Evolutionary conservation across 2,888 invertebrate genomes (phyloP).

Genomic region (Acronicta psi): DNA sequence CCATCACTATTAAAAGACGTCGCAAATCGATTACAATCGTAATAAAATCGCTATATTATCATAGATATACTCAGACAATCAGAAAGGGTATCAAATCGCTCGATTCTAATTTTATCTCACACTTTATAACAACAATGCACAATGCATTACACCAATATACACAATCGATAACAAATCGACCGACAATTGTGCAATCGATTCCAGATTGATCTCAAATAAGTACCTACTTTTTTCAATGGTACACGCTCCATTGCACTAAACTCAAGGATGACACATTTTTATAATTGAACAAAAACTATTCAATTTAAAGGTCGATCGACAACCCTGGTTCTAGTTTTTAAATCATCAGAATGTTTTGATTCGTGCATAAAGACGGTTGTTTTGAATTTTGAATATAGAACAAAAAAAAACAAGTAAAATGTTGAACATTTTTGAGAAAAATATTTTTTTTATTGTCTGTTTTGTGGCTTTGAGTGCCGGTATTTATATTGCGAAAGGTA

Average conservation of each 20-base stretch:
- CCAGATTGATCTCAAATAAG: slow-evolving; percentile 42
- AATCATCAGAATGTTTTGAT: slow-evolving; percentile 55
- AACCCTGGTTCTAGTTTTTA: slow-evolving; percentile 56
- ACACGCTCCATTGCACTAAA: slow-evolving; percentile 64
- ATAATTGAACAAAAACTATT: slow-evolving; percentile 65
- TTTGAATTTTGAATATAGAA: slow-evolving; percentile 22
- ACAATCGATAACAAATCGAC: slow-evolving; percentile 40
- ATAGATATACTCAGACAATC: no score
- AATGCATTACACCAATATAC: slow-evolving; percentile 29
- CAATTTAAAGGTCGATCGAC: slow-evolving; percentile 66
- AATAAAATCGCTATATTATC: no score
- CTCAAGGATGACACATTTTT: slow-evolving; percentile 83
- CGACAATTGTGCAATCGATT: slow-evolving; percentile 37
- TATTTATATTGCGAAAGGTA: slow-evolving; percentile 77
- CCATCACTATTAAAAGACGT: no score
- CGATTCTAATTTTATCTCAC: neutral
- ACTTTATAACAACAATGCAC: slow-evolving; percentile 21
- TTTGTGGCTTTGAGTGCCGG: slow-evolving; percentile 61
- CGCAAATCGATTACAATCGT: no score
- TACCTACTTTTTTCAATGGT: slow-evolving; percentile 56
- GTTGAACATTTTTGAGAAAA: slow-evolving; percentile 44
- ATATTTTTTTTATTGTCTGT: slow-evolving; percentile 59
- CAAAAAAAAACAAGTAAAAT: slow-evolving; percentile 36
- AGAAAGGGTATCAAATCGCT: neutral
- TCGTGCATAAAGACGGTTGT: slow-evolving; percentile 52